Evolutionary conservation across 2,797 vertebrate genomes (phyloP).

Genomic region (Tragelaphus eurycerus): DNA sequence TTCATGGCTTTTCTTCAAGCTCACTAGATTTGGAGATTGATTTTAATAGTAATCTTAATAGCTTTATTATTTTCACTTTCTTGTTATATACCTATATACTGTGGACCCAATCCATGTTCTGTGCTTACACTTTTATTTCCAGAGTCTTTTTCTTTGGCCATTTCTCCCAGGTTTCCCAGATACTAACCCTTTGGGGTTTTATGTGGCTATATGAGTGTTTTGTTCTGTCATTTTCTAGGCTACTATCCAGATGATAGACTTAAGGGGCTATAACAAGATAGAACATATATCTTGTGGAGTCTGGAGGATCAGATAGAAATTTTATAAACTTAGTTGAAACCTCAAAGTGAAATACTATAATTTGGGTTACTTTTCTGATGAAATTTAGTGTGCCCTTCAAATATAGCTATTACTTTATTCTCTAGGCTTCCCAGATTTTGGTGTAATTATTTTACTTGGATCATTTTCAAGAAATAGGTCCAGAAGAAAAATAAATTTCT

Average conservation of each 20-base stretch:
- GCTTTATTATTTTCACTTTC: slow-evolving; percentile 44
- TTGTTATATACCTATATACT: neutral
- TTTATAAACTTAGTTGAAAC: neutral
- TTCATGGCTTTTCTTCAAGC: neutral
- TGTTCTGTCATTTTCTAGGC: slow-evolving; percentile 37
- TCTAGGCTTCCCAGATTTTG: slow-evolving; percentile 10
- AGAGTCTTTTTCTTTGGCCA: neutral
- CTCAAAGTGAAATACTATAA: slow-evolving; percentile 21
- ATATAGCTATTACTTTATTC: neutral
- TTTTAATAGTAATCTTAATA: slow-evolving; percentile 50
- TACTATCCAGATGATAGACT: slow-evolving; percentile 43
- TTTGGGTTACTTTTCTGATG: slow-evolving; percentile 21
- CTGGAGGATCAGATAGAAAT: neutral
- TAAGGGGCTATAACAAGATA: neutral
- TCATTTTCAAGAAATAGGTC: slow-evolving; percentile 31
- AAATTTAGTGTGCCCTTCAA: neutral
- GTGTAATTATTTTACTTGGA: slow-evolving; percentile 23
- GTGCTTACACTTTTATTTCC: neutral
- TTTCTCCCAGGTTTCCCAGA: neutral
- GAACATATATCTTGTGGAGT: neutral
- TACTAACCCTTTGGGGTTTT: neutral
- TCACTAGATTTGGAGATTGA: slow-evolving; percentile 46
- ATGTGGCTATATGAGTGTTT: neutral
- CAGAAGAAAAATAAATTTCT: slow-evolving; percentile 42
- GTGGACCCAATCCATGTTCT: neutral